Base-by-base conservation (phyloP, 2,888 invertebrate species). In the Pammene fasciana region DNA sequence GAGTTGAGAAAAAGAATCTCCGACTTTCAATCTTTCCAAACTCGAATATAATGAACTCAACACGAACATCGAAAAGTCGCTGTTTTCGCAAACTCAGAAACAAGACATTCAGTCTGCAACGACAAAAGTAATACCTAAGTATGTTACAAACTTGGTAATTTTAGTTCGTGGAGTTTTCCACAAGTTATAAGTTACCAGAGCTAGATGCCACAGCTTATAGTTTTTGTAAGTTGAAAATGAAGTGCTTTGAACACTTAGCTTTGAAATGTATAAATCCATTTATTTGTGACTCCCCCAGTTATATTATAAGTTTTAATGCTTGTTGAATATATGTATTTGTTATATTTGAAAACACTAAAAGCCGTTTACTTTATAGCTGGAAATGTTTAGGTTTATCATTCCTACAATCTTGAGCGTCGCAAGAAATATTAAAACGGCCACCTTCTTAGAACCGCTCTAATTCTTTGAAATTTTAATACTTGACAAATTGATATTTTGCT, bases 371-470 rank as follows among this genome's bases (percentile, higher is more conserved):
- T 56, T 45, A 38, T 45, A 16, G 48, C 50, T 52, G 34, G 16
- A 59, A 50, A 43, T 57, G 36, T 18, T 50, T 26, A 41, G 52
- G 36, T 45, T 72, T 75, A 76, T 76, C 73, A 67, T 65, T 56
- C 70, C 68, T 70, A 78, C 75, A 75, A 81, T 80, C 81, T 71
- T 71, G 75, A 26, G 71, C 62, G 71, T 71, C 73, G 73, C 73
- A 73, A 78, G 76, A 78, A 78, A 82, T 84, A 82, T 83, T 79
- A 75, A 78, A 81, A 77, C 78, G 77, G 79, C 77, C 77, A 75
- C 78, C 78, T 83, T 82, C 82, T 74, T 70, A 74, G 82, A 84
- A 80, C 41, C 54, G 70, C 46, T 70, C 65, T 70, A 60, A 70
- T 70, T 70, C 70, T 60, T 48, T n/a, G 70, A 70, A 65, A 65